Evolutionary conservation across 2,113 vertebrate species (phyloP).

Genomic region (Emberiza fucata): DNA sequence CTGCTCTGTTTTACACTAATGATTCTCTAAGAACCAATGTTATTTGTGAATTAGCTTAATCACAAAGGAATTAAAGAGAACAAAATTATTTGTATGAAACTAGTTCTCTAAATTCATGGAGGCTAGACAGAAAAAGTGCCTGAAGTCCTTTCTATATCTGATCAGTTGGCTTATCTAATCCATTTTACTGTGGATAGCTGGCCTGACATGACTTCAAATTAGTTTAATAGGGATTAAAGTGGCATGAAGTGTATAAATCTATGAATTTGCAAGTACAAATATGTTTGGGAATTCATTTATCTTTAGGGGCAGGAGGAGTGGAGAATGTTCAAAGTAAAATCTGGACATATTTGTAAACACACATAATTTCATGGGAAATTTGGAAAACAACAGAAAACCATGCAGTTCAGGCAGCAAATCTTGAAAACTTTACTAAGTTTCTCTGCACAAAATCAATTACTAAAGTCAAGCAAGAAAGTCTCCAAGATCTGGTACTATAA

Average conservation of each 20-base stretch:
- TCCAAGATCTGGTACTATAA: neutral
- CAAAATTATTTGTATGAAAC: slow-evolving; percentile 57
- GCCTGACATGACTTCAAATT: slow-evolving; percentile 73
- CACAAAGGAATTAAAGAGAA: slow-evolving; percentile 57
- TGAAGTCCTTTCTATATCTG: slow-evolving; percentile 58
- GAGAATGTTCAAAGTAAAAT: slow-evolving; percentile 55
- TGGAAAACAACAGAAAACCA: neutral
- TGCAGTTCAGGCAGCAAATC: neutral
- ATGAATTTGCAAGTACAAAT: slow-evolving; percentile 65
- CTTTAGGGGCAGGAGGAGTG: slow-evolving; percentile 18
- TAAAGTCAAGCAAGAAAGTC: neutral
- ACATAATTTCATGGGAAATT: neutral
- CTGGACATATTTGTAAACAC: slow-evolving; percentile 56
- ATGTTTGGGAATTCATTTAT: slow-evolving; percentile 68
- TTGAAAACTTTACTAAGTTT: neutral
- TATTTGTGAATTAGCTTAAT: slow-evolving; percentile 61
- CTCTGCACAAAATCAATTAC: neutral
- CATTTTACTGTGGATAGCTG: slow-evolving; percentile 69
- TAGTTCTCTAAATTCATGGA: slow-evolving; percentile 4
- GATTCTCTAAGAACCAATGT: slow-evolving; percentile 57
- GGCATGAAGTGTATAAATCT: slow-evolving; percentile 66
- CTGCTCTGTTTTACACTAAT: slow-evolving; percentile 54
- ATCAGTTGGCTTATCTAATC: slow-evolving; percentile 74
- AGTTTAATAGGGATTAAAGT: slow-evolving; percentile 74
- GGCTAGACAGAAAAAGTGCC: slow-evolving; percentile 42